Evolutionary conservation across 2,888 invertebrate species (phyloP), one percentile per base, ranked within the genome.

Genomic region (Rhingia campestris): DNA sequence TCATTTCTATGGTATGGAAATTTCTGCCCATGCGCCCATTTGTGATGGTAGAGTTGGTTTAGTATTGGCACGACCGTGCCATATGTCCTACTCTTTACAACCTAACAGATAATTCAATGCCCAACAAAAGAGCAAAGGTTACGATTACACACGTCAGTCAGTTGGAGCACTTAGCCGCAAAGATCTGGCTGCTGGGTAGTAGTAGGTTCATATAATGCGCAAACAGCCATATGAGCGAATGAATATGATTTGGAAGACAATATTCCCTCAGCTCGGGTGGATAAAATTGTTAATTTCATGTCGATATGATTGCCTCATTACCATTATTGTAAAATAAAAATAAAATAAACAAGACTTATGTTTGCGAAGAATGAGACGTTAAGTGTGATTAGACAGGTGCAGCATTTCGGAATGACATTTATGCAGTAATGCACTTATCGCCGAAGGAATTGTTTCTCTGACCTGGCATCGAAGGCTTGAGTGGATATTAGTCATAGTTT

Each of bases 231-330:
- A 41, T 53, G 53, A 39, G 22, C 22, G 59, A 63, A 43, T 51
- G 37, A 35, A 49, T 70, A 64, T 64, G 45, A 53, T 54, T 45
- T 70, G 14, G 70, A 53, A 64, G 45, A 41, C 58, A 70, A 59
- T 69, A 64, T 56, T 64, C 53, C 47, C 4, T 49, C 51, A 64
- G 37, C 54, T 61, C 39, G 41, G 45, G 35, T 73, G 73, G 63
- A 74, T 75, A 51, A 77, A 77, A 74, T 74, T 84, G 66, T 58
- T 67, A 79, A 74, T 84, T 70, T 61, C 69, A 70, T 75, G 79
- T 69, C 66, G 64, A 70, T 79, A 75, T 80, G 79, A 84, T 84
- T 84, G 74, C 79, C 79, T 84, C 84, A 84, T 84, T 84, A 74
- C 70, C 47, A 66, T 74, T 54, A 75, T 79, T 69, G 79, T 79